Evolutionary conservation across 2,888 invertebrate species (phyloP).

Genomic region (Limnephilus rhombicus): DNA sequence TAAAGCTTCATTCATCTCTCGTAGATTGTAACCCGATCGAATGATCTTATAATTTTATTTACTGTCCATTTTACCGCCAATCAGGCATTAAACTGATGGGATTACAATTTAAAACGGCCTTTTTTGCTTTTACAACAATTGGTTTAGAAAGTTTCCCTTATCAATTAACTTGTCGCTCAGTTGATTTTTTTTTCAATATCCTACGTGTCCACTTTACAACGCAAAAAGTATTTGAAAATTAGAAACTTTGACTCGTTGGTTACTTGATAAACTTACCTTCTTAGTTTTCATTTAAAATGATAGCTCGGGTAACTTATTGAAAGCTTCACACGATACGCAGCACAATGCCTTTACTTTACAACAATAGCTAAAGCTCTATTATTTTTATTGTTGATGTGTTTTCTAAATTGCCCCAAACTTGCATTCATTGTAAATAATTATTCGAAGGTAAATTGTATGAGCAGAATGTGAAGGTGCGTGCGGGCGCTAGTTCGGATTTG

Average conservation of each 20-base stretch:
- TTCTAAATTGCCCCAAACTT: constrained; percentile 37
- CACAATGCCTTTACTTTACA: not conserved
- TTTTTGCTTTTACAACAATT: too few species aligned
- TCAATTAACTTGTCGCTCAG: too few species aligned
- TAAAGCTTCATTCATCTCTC: too few species aligned
- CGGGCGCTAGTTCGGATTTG: constrained; percentile 48
- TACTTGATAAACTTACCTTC: too few species aligned
- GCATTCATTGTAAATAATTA: constrained; percentile 42
- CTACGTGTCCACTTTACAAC: too few species aligned
- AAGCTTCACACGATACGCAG: not conserved
- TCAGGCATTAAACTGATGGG: too few species aligned
- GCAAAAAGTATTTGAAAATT: not conserved
- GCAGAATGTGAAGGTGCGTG: constrained; percentile 34
- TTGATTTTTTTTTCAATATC: too few species aligned
- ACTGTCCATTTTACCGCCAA: too few species aligned
- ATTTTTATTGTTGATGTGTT: constrained; percentile 4
- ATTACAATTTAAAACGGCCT: too few species aligned
- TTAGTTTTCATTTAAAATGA: not conserved
- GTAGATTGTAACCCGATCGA: too few species aligned
- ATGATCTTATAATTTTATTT: too few species aligned
- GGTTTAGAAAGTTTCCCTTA: too few species aligned
- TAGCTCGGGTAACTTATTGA: not conserved
- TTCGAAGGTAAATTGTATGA: constrained; percentile 19
- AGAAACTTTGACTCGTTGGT: not conserved
- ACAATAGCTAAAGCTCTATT: not conserved